phyloP scores from a whole-genome alignment of 2,888 invertebrate genomes.

The Thecocarcelia acutangulata region DNA sequence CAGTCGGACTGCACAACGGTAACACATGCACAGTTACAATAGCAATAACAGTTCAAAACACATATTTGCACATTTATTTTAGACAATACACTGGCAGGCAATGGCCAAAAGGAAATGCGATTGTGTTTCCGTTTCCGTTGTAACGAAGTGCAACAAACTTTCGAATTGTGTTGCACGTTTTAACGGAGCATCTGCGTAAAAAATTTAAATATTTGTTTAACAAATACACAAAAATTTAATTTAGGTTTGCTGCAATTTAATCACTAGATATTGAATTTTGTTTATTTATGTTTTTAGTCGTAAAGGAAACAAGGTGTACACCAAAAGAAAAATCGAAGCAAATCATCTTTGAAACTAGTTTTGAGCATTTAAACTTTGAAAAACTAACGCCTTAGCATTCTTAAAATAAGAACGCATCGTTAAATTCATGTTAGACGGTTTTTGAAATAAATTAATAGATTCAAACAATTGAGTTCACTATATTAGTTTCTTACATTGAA shows the following conservation, averaged over 20 bases:
- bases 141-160: conserved; percentile 56
- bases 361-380: too few species aligned
- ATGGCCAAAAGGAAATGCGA: conserved; percentile 65
- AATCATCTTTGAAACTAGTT: too few species aligned
- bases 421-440: too few species aligned
- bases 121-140: conserved; percentile 66
- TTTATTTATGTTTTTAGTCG: background rate
- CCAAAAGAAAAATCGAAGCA: too few species aligned
- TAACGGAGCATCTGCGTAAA: conserved; percentile 31
- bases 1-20: background rate
- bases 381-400: too few species aligned
- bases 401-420: too few species aligned
- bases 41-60: conserved; percentile 1
- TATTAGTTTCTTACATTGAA: too few species aligned
- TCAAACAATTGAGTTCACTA: too few species aligned
- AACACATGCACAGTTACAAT: background rate
- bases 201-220: background rate
- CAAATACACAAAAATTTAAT: conserved; percentile 20
- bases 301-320: background rate
- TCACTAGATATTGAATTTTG: background rate
- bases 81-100: conserved; percentile 28
- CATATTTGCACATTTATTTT: conserved; percentile 5
- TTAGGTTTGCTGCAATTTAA: background rate
- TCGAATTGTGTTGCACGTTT: conserved; percentile 55
- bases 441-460: too few species aligned